Evolutionary conservation across 2,888 invertebrate genomes (phyloP), one percentile per base, ranked within the genome.

Genomic region (Leptura quadrifasciata): DNA sequence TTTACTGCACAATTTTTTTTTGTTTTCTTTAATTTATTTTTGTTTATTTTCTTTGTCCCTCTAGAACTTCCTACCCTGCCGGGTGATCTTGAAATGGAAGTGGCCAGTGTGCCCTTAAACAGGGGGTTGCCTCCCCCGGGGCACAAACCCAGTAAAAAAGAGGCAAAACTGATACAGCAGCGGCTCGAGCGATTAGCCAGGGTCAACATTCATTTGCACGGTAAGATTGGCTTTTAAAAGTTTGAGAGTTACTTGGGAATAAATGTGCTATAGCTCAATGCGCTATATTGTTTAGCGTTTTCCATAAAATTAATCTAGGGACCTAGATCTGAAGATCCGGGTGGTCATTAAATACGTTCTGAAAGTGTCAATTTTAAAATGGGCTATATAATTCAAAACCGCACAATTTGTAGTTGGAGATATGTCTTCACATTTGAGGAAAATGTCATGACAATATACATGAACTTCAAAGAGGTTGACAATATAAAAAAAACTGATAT

Each of bases 131-230:
- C 89, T 89, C 90, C 88, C 87, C 90, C 88, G 88, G 89, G 88
- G 72, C 87, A 88, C 75, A 92, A 92, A 89, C 90, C 91, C 87
- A 90, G 90, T 76, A 94, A 94, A 90, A 94, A 94, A 86, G 93
- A 93, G 86, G 91, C 93, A 79, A 93, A 93, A 88, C 90, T 93
- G 85, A 92, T 93, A 85, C 93, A 93, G 81, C 93, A 94, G 87
- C 93, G 93, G 83, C 90, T 94, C 88, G 95, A 95, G 88, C 94
- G 94, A 90, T 90, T 94, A 85, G 93, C 94, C 85, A 94, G 94
- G 91, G 93, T 94, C 91, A 95, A 95, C 91, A 94, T 95, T 86
- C 95, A 96, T 90, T 92, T 94, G 85, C 94, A 95, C 90, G 95
- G 96, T 96, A 94, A 92, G 93, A 84, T 63, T 10, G 15, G n/a